Evolutionary conservation across 1,140 invertebrate species (phyloP).

Genomic region (Solenopsis fugax): DNA sequence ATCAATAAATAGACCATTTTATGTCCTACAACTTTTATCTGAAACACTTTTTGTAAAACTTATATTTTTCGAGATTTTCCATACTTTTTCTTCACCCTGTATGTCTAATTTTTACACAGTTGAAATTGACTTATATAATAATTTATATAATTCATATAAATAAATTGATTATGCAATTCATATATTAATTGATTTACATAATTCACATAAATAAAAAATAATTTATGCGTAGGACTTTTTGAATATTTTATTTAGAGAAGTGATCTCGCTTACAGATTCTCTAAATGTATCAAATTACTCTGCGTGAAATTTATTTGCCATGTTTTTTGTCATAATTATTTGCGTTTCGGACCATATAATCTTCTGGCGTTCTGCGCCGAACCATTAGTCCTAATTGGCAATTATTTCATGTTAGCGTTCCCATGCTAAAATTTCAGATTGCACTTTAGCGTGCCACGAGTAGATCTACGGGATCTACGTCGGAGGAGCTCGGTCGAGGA

Average conservation of each 20-base stretch:
- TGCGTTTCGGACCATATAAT: conserved; percentile 3
- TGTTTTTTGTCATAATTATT: not conserved
- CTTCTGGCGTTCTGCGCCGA: not conserved
- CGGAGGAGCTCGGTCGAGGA: not conserved
- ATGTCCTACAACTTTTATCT: too few species aligned
- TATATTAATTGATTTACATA: not conserved
- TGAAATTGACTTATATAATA: not conserved
- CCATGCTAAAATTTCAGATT: conserved; percentile 27
- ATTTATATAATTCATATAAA: not conserved
- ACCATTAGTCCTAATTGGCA: conserved; percentile 31
- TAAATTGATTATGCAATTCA: too few species aligned
- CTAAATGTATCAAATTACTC: not conserved
- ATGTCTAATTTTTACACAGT: not conserved
- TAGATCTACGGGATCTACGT: conserved; percentile 46
- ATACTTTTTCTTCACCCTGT: too few species aligned
- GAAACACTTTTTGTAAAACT: too few species aligned
- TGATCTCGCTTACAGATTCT: not conserved
- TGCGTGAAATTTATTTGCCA: conserved; percentile 6
- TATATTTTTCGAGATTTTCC: too few species aligned
- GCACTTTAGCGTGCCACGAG: not conserved
- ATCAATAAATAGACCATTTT: too few species aligned
- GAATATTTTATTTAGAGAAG: not conserved
- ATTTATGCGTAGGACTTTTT: not conserved
- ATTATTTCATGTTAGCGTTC: conserved; percentile 29
- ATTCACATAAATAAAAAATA: not conserved